These are phyloP conservation scores for Corticium candelabrum DNA, from an alignment of 37 sponge, comb jelly and placozoan species.

Conservation along the genomic window DNA sequence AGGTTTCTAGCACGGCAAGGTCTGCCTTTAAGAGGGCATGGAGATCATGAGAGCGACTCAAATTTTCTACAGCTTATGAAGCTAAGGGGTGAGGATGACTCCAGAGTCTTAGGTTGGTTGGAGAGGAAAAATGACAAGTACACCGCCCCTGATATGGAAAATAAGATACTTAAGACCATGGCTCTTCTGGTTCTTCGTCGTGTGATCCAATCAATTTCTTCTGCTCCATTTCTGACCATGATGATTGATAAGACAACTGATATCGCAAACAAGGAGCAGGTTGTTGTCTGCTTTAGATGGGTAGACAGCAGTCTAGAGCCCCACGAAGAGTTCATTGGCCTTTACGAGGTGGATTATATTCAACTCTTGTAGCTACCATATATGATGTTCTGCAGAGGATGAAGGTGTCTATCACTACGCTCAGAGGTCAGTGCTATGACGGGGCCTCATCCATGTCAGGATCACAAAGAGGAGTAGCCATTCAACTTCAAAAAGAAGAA, in stretches of 20 bases:
- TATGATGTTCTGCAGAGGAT: conserved; percentile 30
- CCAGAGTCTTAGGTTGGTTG: conserved; percentile 17
- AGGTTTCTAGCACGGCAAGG: conserved; percentile 23
- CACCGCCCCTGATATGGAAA: conserved; percentile 19
- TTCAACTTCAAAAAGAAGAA: conserved; percentile 11
- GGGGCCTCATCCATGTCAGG: conserved; percentile 44
- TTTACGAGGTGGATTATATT: conserved; percentile 11
- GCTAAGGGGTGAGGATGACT: conserved; percentile 14
- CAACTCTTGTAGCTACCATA: conserved; percentile 34
- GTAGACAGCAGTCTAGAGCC: conserved; percentile 28
- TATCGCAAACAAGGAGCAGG: conserved; percentile 30
- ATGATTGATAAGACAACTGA: conserved; percentile 47
- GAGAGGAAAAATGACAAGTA: conserved; percentile 25
- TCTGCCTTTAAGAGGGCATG: conserved; percentile 17
- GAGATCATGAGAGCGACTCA: conserved; percentile 27
- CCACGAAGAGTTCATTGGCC: conserved; percentile 36
- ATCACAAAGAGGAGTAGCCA: conserved; percentile 23
- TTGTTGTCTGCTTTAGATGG: conserved; percentile 35
- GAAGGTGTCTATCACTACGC: conserved; percentile 21
- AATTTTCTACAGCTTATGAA: conserved; percentile 18
- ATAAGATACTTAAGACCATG: conserved; percentile 15
- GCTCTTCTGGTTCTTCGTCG: conserved; percentile 1
- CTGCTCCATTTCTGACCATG: conserved; percentile 11
- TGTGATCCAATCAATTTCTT: background rate
- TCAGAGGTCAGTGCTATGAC: conserved; percentile 58